Conservation (phyloP, 35 echinoderm and acorn worm genomes). For the Lytechinus variegatus region DNA sequence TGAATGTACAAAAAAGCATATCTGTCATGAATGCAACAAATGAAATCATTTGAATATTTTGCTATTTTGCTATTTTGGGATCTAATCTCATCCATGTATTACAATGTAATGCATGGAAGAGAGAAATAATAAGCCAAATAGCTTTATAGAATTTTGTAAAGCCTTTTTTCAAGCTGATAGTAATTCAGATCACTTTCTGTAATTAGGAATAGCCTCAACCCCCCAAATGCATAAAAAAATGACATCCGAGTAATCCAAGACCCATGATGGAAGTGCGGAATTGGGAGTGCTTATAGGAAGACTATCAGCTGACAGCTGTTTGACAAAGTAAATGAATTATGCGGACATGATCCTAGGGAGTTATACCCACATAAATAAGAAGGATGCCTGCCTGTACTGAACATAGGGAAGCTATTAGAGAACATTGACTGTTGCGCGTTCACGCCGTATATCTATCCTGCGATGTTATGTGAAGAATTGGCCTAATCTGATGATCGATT, state of each 20-base stretch:
- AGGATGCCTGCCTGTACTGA: neutral
- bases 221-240: neutral
- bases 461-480: conserved; percentile 1
- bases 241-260: neutral
- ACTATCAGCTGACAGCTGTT: conserved; percentile 36
- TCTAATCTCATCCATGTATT: no score
- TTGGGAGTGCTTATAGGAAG: conserved; percentile 14
- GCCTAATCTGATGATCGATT: neutral
- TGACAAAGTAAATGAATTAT: conserved; percentile 46
- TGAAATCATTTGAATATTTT: no score
- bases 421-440: neutral
- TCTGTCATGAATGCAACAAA: no score
- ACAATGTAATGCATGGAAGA: no score
- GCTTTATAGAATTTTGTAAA: no score
- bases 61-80: no score
- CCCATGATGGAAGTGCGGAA: neutral
- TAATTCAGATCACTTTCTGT: neutral
- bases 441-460: neutral
- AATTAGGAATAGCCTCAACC: neutral
- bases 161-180: neutral
- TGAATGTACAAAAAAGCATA: no score
- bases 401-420: conserved; percentile 36
- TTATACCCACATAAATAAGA: conserved; percentile 46
- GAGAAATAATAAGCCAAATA: no score
- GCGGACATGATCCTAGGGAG: conserved; percentile 26